Conservation (phyloP, 2,797 vertebrate species). For the Lepus townsendii region DNA sequence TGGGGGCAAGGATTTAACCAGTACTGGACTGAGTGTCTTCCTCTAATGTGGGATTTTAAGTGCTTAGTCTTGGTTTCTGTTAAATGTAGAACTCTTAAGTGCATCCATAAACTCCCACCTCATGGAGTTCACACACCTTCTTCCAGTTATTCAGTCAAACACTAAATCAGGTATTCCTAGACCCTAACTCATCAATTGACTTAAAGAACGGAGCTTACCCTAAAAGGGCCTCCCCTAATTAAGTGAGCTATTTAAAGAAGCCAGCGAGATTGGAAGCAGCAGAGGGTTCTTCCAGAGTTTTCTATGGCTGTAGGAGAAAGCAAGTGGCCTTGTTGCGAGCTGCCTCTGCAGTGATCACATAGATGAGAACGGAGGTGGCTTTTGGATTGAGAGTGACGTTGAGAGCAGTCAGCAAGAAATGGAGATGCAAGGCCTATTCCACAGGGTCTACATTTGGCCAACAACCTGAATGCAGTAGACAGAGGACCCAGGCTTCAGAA, state of each 20-base stretch:
- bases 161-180: neutral
- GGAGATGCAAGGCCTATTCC: too few relatives aligned
- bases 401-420: neutral
- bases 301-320: neutral
- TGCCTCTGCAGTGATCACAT: too few relatives aligned
- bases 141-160: neutral
- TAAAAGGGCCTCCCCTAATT: neutral
- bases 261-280: neutral
- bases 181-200: neutral
- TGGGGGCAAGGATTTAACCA: neutral
- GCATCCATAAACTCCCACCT: neutral
- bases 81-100: neutral
- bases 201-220: neutral
- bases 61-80: neutral
- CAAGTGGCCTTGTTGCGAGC: rapidly evolving
- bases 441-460: neutral
- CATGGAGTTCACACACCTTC: rapidly evolving
- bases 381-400: rapidly evolving
- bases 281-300: neutral
- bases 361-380: neutral
- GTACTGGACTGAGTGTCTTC: too few relatives aligned
- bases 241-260: neutral
- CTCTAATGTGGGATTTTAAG: neutral
- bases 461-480: neutral
- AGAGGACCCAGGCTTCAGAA: neutral